These are phyloP conservation scores for Caradrina clavipalpis DNA, from an alignment of 2,888 invertebrate genomes.

Conservation along the genomic window DNA sequence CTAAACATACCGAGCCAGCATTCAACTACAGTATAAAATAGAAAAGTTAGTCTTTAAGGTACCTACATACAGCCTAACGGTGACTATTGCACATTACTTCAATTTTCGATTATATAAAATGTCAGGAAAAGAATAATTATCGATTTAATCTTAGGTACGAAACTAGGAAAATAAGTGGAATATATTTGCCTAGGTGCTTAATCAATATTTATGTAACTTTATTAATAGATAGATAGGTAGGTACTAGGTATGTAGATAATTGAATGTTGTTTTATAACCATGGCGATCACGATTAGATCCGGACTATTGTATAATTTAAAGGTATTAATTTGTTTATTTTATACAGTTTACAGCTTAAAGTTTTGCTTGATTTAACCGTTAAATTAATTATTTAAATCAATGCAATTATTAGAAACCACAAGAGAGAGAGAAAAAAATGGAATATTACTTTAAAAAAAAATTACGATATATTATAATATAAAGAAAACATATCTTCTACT, in stretches of 20 bases:
- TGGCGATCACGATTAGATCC: slow-evolving; percentile 47
- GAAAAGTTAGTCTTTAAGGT: not conserved
- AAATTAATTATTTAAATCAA: not conserved
- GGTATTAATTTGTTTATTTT: not conserved
- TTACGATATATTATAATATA: too few species aligned
- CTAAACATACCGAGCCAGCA: too few species aligned
- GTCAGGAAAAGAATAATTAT: slow-evolving; percentile 27
- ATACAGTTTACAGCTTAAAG: not conserved
- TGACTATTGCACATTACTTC: slow-evolving; percentile 10
- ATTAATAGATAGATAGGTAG: slow-evolving; percentile 13
- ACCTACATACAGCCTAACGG: not conserved
- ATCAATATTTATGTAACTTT: slow-evolving; percentile 38
- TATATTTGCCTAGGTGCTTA: slow-evolving; percentile 10
- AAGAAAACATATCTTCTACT: too few species aligned
- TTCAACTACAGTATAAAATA: not conserved
- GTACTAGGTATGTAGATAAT: slow-evolving; percentile 31
- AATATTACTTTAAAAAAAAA: too few species aligned
- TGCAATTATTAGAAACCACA: not conserved
- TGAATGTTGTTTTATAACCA: slow-evolving; percentile 40
- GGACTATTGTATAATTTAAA: slow-evolving; percentile 22
- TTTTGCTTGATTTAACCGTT: not conserved
- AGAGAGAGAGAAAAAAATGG: too few species aligned
- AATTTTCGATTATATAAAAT: slow-evolving; percentile 32
- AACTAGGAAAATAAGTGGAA: slow-evolving; percentile 3
- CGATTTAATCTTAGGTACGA: slow-evolving; percentile 10